These are phyloP conservation scores for Enteromius viviparus DNA, from an alignment of 2,797 vertebrate species.

Conservation along the genomic window DNA sequence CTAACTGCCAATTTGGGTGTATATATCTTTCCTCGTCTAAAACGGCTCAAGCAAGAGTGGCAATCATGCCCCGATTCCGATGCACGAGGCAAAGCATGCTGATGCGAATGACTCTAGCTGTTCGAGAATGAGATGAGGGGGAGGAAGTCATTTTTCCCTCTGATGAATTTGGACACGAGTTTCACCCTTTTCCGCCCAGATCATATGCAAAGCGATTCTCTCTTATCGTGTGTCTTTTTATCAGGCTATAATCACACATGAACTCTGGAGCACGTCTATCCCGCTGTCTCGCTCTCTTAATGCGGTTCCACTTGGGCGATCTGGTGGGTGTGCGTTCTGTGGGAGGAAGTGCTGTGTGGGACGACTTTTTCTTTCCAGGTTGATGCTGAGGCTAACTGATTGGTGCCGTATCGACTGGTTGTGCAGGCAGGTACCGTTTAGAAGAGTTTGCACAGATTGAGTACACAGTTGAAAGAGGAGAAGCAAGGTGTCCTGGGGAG, in stretches of 20 bases:
- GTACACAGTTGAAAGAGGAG: conserved; percentile 1
- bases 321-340: conserved; percentile 34
- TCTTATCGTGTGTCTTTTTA: conserved; percentile 12
- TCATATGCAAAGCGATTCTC: conserved; percentile 24
- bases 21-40: conserved; percentile 11
- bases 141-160: conserved; percentile 34
- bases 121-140: conserved; percentile 19
- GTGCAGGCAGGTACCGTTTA: background rate
- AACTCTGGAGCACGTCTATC: conserved; percentile 34
- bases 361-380: conserved; percentile 14
- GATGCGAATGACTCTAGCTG: background rate
- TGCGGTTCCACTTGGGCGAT: background rate
- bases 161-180: conserved; percentile 34
- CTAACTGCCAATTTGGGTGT: conserved; percentile 35
- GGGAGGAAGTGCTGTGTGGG: conserved; percentile 58
- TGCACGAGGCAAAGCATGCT: background rate
- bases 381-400: conserved; percentile 11
- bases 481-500: background rate
- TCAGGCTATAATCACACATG: conserved; percentile 19
- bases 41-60: background rate
- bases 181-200: conserved; percentile 23
- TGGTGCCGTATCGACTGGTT: conserved; percentile 23
- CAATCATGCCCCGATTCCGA: background rate
- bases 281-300: conserved; percentile 27
- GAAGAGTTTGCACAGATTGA: conserved; percentile 23